Base-by-base conservation (phyloP, 1,140 invertebrate genomes). In the Neodiprion lecontei region DNA sequence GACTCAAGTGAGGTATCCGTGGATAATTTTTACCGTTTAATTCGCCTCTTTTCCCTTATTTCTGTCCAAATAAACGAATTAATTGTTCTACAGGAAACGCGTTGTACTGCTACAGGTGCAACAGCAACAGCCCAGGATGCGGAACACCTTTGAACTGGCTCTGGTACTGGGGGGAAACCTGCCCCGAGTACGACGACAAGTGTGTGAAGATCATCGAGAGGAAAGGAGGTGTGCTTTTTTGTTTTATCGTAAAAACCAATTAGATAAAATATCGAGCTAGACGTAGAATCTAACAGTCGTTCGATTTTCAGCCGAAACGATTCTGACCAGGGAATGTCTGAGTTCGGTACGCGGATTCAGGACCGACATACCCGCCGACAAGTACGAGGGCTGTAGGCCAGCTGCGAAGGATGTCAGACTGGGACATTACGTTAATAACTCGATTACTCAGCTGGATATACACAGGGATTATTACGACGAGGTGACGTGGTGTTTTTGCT, bases 141-240 rank as follows among this genome's bases (percentile, higher is more conserved):
- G 93, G 92, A 14, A 92, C 92, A 47, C 91, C 92, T 12, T 95
- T 98, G 77, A 96, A 97, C 84, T 97, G 96, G 95, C 84, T 92
- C 9, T 95, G 92, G 84, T 92, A 94, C 74, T 92, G 91, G 90
- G 91, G 92, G n/a, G 89, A 91, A 79, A 89, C 89, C 1, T 98
- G 96, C 85, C 95, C 94, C 1, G 94, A 96, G 81, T 88, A 90
- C 75, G 91, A 96, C 87, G 96, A 98, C 85, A 93, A 95, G 79
- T 98, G 96, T 90, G 95, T 98, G 0, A 97, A 98, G 89, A 90
- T 98, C 49, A 94, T 95, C 76, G 96, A 98, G 87, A 90, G 90
- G 73, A 96, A 95, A 92, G 95, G 94, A 91, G 94, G 96, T 96
- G 89, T 85, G 80, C 80, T 66, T n/a, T 47, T 72, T 11, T 75